Conservation (phyloP, 2,797 vertebrate species). For the Columba guinea region DNA sequence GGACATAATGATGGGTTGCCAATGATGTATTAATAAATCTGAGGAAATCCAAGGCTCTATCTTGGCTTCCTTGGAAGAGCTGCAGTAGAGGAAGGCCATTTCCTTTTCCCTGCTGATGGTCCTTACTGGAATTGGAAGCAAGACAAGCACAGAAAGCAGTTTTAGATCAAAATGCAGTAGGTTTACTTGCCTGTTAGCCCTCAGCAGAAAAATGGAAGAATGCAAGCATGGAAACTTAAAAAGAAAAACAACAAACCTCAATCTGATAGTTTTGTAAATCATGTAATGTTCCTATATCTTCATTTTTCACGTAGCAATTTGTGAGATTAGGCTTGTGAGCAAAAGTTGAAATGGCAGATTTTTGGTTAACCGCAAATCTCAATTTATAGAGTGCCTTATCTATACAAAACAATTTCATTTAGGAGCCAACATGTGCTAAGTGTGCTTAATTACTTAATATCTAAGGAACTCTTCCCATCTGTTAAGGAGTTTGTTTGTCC, state of each 20-base stretch:
- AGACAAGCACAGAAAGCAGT: neutral
- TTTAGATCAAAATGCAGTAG: constrained; percentile 4
- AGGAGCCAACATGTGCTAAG: neutral
- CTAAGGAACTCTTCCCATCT: constrained; percentile 16
- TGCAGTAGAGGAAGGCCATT: neutral
- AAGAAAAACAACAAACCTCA: neutral
- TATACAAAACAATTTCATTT: constrained; percentile 15
- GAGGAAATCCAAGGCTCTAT: neutral
- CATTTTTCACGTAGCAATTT: constrained; percentile 19
- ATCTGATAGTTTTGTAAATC: constrained; percentile 7
- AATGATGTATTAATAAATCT: neutral
- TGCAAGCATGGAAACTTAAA: neutral
- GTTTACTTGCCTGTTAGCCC: neutral
- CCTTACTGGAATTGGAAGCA: neutral
- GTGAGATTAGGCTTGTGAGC: constrained; percentile 42
- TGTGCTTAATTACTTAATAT: constrained; percentile 41
- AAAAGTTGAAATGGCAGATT: constrained; percentile 52
- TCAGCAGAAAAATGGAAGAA: constrained; percentile 10
- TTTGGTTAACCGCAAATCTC: constrained; percentile 26
- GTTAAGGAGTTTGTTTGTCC: constrained; percentile 3
- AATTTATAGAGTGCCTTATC: constrained; percentile 58
- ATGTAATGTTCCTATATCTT: neutral
- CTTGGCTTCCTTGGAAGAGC: neutral
- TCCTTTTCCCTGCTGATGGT: neutral
- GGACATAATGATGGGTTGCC: neutral